Evolutionary conservation across 2,888 invertebrate genomes (phyloP).

Genomic region (Sarcophaga variegata): DNA sequence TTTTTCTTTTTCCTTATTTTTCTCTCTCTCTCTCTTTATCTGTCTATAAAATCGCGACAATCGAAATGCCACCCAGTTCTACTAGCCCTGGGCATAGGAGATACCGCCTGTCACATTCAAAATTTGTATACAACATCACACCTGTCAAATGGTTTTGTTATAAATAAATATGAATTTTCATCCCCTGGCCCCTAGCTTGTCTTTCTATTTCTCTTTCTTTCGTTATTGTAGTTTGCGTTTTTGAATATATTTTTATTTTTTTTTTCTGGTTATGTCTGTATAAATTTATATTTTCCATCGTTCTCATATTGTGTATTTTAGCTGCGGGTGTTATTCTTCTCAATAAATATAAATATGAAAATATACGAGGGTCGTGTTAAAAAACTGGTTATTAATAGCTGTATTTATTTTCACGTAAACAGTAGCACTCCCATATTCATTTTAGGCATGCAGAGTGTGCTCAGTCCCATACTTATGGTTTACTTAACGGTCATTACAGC

Average conservation of each 20-base stretch:
- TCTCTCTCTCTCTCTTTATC: no score
- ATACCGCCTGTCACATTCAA: slow-evolving; percentile 32
- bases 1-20: no score
- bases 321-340: background rate
- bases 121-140: slow-evolving; percentile 33
- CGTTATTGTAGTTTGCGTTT: background rate
- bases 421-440: no score
- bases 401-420: no score
- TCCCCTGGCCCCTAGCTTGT: no score
- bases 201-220: background rate
- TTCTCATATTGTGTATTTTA: background rate
- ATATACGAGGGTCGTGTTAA: background rate
- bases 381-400: no score
- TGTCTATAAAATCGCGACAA: background rate
- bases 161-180: slow-evolving; percentile 20
- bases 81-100: background rate
- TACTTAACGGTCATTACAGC: no score
- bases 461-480: no score
- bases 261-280: background rate
- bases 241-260: background rate
- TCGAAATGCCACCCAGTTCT: background rate
- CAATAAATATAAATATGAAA: background rate
- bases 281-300: background rate
- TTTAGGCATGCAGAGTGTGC: background rate
- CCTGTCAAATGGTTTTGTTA: slow-evolving; percentile 49